Conservation (phyloP, 2,797 vertebrate species). For the Anas capensis region DNA sequence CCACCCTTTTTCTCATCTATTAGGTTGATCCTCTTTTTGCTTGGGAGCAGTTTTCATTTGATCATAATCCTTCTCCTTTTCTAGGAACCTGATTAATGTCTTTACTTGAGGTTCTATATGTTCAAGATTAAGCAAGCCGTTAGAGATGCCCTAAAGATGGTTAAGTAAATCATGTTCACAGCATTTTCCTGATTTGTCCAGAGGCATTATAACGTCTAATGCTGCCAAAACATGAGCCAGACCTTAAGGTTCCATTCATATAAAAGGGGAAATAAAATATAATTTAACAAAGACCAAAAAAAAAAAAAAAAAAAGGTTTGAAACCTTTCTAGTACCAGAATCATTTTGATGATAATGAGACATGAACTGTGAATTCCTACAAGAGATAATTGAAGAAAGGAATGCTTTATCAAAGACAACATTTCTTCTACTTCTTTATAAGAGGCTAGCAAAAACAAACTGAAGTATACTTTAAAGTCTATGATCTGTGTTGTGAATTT, state of each 20-base stretch:
- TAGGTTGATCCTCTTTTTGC: background rate
- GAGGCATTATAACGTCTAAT: background rate
- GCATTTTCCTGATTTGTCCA: background rate
- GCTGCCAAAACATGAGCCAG: background rate
- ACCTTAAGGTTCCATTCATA: slow-evolving; percentile 24
- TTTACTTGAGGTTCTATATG: background rate
- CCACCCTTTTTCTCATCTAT: background rate
- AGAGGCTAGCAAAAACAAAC: background rate
- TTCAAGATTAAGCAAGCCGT: background rate
- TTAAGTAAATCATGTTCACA: background rate
- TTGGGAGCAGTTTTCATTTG: background rate
- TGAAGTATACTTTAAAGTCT: background rate
- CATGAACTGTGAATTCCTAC: slow-evolving; percentile 19
- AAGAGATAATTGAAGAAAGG: slow-evolving; percentile 31
- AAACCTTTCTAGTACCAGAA: slow-evolving; percentile 27
- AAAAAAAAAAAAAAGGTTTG: slow-evolving; percentile 7
- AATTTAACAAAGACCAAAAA: slow-evolving; percentile 26
- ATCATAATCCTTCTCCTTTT: background rate
- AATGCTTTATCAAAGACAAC: slow-evolving; percentile 24
- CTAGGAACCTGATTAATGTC: background rate
- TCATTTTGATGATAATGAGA: slow-evolving; percentile 28
- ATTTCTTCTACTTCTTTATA: background rate
- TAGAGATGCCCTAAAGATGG: background rate
- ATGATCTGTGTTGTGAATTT: background rate
- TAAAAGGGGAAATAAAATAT: slow-evolving; percentile 9